Percentiles rank a stretch among this genome's conserved stretches.
Evolutionary conservation across 2,113 vertebrate genomes (phyloP).

Genomic region (Cynocephalus volans): DNA sequence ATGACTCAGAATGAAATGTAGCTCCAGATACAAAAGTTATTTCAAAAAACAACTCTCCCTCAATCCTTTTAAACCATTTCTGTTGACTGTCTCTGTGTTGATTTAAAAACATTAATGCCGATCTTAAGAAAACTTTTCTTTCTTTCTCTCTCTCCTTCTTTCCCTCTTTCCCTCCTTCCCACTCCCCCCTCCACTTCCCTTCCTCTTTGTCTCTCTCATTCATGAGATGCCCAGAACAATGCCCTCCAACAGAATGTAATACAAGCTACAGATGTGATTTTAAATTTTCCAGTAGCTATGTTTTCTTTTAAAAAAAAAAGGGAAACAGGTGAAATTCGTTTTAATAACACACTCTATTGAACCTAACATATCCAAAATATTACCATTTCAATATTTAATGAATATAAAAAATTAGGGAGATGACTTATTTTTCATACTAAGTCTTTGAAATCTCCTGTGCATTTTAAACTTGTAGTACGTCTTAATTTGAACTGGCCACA

Average conservation of each 20-base stretch:
- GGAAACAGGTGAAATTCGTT: background rate
- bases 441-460: background rate
- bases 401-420: background rate
- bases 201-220: background rate
- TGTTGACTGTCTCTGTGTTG: background rate
- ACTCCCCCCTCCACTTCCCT: background rate
- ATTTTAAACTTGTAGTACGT: background rate
- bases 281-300: background rate
- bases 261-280: background rate
- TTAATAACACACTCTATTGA: background rate
- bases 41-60: constrained; percentile 20
- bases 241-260: background rate
- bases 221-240: background rate
- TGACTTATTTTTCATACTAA: background rate
- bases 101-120: background rate
- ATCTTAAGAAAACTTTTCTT: background rate
- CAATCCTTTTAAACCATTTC: constrained; percentile 6
- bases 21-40: constrained; percentile 32
- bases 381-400: background rate
- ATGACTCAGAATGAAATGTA: constrained; percentile 70
- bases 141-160: no score
- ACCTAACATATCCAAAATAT: background rate
- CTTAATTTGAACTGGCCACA: background rate
- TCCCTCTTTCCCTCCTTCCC: background rate
- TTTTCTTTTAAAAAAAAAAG: background rate